phyloP scores from a whole-genome alignment of 2,888 invertebrate genomes.

The Graphium colonna region DNA sequence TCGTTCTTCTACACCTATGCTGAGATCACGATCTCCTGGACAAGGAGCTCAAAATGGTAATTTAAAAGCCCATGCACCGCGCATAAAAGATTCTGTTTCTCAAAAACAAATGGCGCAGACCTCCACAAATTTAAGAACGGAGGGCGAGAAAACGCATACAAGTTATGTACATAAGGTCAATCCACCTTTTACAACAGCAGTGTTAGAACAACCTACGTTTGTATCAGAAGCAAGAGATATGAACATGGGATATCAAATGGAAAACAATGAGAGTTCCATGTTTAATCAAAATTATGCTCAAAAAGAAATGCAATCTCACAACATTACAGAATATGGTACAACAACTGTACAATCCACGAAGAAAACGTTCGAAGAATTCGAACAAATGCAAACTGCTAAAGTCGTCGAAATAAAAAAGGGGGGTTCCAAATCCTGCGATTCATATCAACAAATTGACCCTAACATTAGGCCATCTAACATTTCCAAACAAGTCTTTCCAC shows the following conservation, averaged over 20 bases:
- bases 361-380: constrained; percentile 84
- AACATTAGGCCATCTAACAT: constrained; percentile 55
- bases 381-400: constrained; percentile 82
- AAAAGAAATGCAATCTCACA: constrained; percentile 69
- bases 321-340: constrained; percentile 73
- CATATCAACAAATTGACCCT: constrained; percentile 55
- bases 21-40: constrained; percentile 84
- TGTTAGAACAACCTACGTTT: constrained; percentile 64
- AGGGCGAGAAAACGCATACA: constrained; percentile 70
- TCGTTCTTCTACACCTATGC: constrained; percentile 83
- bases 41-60: constrained; percentile 86
- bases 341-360: constrained; percentile 82
- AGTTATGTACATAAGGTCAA: constrained; percentile 53
- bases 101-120: constrained; percentile 58
- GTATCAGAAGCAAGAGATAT: constrained; percentile 70
- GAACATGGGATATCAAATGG: constrained; percentile 69
- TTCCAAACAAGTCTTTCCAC: constrained; percentile 66
- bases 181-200: constrained; percentile 38
- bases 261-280: constrained; percentile 65
- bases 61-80: constrained; percentile 82
- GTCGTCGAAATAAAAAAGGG: constrained; percentile 82
- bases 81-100: constrained; percentile 75
- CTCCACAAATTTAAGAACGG: constrained; percentile 56
- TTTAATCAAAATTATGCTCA: constrained; percentile 65
- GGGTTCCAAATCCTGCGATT: constrained; percentile 50